A percentile compares a stretch with the other conserved stretches of the same genome.
phyloP scores from a whole-genome alignment of 2,113 vertebrate genomes.

The Laticauda laticaudata region DNA sequence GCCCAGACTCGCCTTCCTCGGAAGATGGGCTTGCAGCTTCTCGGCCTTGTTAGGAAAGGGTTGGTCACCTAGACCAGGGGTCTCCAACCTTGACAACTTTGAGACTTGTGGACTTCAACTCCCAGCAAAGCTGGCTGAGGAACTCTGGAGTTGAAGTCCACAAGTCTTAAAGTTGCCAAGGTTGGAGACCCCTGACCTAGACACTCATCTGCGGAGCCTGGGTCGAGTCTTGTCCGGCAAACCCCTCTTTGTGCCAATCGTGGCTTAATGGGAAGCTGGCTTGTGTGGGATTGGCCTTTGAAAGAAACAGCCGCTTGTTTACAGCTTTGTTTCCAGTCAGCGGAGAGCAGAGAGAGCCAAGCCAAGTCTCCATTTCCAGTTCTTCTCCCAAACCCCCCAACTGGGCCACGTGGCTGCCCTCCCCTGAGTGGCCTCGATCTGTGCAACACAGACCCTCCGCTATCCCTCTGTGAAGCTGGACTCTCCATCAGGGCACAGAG shows the following conservation, averaged over 20 bases:
- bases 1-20: not conserved
- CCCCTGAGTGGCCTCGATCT: not conserved
- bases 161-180: no score
- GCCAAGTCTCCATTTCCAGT: not conserved
- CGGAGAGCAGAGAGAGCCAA: not conserved
- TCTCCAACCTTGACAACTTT: no score
- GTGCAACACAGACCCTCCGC: no score
- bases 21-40: not conserved
- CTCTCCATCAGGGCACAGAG: not conserved
- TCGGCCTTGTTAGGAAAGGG: rapidly evolving
- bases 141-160: no score
- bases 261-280: not conserved
- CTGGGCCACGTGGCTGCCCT: not conserved
- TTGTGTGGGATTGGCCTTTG: not conserved
- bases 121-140: no score
- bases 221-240: not conserved
- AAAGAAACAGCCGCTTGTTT: no score
- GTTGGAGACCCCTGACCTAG: no score
- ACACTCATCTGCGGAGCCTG: not conserved
- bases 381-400: not conserved
- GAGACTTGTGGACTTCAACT: no score
- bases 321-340: not conserved
- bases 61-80: not conserved
- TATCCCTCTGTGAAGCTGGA: not conserved
- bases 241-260: not conserved